phyloP scores from a whole-genome alignment of 2,113 vertebrate genomes.

The Nothocercus julius region DNA sequence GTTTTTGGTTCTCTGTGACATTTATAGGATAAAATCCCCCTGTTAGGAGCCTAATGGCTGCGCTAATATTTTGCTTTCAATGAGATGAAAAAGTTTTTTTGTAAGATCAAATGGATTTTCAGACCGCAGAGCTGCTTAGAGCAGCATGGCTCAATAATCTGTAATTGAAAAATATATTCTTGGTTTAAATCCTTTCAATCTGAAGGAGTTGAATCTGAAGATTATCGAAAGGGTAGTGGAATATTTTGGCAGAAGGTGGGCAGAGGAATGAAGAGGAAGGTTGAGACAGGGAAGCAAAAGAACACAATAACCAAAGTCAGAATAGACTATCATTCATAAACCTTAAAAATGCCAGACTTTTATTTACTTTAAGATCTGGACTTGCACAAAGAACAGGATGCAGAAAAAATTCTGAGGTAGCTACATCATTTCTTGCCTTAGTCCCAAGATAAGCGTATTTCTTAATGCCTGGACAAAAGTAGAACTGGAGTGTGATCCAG shows the following conservation, averaged over 20 bases:
- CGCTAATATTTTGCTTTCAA: background rate
- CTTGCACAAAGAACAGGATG: background rate
- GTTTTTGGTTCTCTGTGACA: background rate
- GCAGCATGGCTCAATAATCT: background rate
- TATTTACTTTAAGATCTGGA: background rate
- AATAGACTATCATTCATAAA: background rate
- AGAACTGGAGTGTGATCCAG: background rate
- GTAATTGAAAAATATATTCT: slow-evolving; percentile 9
- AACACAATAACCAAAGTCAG: background rate
- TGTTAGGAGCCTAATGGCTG: background rate
- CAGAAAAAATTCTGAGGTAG: background rate
- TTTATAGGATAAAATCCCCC: background rate
- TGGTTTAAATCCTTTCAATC: slow-evolving; percentile 33
- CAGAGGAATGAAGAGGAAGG: background rate
- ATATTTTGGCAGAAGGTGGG: background rate
- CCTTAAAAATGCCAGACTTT: background rate
- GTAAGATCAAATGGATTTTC: background rate
- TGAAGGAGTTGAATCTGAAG: slow-evolving; percentile 24
- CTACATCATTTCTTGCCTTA: background rate
- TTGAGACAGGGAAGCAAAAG: background rate
- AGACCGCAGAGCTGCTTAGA: background rate
- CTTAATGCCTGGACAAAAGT: background rate
- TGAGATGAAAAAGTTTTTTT: background rate
- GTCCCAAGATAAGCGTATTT: background rate
- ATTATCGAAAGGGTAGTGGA: slow-evolving; percentile 30